Base-by-base conservation (phyloP, 2,888 invertebrate species). In the Drosophila flavopinicola region DNA sequence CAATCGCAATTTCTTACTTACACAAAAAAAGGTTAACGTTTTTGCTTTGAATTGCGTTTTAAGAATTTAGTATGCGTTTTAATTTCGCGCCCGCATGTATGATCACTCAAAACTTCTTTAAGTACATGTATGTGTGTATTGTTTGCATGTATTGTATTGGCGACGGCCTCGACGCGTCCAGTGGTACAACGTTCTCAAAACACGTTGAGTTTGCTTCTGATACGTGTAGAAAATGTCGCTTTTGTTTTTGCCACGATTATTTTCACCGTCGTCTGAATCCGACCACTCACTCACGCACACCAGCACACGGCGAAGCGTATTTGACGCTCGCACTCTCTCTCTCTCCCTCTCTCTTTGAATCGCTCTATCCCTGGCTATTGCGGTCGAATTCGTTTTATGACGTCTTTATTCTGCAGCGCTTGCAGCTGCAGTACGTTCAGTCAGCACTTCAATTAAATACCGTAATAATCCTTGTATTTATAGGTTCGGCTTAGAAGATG, bases 161-260 rank as follows among this genome's bases (percentile, higher is more conserved):
- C 45, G 65, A 45, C 45, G 38, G 42, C 24, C 54, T 48, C 63
- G 58, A 74, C 74, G 70, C 75, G 64, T 52, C 17, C 35, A 20
- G 20, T 20, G 38, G 42, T 30, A 65, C 70, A 63, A 75, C 78
- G 78, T 75, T 78, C 75, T 78, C 75, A 74, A 75, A 66, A 71
- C 74, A 76, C 82, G 77, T 80, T 71, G 71, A 63, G 72, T 71
- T 71, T 67, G 67, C 67, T 71, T 71, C 71, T 71, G 71, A 72
- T 72, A 71, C 71, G 71, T 71, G 54, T 67, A 63, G 51, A 63
- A 71, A 72, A 52, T 63, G 53, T 72, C 58, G 71, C 72, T 45
- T 57, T 44, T 48, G 66, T 65, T 76, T 71, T 67, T 80, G 80
- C 80, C 77, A 77, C 77, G 80, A 77, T 66, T 72, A 75, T 77